Conservation (phyloP, 2,113 vertebrate genomes). For the Gallinago media region DNA sequence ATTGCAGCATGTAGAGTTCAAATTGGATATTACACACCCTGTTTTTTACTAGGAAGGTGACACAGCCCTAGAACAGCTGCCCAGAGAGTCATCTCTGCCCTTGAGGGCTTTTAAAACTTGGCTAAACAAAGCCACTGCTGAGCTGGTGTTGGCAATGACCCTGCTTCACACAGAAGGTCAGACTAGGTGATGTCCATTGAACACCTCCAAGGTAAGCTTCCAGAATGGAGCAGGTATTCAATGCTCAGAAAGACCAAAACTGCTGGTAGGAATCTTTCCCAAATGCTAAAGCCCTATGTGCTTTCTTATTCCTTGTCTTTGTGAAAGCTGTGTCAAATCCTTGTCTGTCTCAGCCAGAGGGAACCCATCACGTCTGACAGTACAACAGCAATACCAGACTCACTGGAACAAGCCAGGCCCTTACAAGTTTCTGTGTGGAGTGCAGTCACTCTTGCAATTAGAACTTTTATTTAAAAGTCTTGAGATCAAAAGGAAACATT, state of each 20-base stretch:
- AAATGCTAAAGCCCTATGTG: not conserved
- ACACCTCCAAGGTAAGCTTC: not conserved
- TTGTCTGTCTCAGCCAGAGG: not conserved
- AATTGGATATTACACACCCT: accelerated
- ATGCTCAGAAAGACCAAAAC: not conserved
- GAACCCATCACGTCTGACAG: not conserved
- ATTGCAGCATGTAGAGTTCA: not conserved
- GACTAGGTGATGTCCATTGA: not conserved
- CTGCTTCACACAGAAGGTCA: not conserved
- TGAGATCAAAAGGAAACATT: not conserved
- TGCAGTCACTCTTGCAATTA: not conserved
- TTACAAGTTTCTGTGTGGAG: not conserved
- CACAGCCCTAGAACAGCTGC: not conserved
- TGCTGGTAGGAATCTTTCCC: not conserved
- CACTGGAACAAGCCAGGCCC: not conserved
- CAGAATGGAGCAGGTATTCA: not conserved
- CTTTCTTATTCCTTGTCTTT: not conserved
- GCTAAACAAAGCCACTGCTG: not conserved
- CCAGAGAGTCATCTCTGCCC: not conserved
- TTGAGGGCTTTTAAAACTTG: not conserved
- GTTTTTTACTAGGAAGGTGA: not conserved
- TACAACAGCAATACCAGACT: not conserved
- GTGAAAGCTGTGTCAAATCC: not conserved
- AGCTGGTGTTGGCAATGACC: not conserved
- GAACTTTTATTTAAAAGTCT: not conserved